phyloP scores from a whole-genome alignment of 2,113 vertebrate genomes.

The Hirundichthys speculiger region DNA sequence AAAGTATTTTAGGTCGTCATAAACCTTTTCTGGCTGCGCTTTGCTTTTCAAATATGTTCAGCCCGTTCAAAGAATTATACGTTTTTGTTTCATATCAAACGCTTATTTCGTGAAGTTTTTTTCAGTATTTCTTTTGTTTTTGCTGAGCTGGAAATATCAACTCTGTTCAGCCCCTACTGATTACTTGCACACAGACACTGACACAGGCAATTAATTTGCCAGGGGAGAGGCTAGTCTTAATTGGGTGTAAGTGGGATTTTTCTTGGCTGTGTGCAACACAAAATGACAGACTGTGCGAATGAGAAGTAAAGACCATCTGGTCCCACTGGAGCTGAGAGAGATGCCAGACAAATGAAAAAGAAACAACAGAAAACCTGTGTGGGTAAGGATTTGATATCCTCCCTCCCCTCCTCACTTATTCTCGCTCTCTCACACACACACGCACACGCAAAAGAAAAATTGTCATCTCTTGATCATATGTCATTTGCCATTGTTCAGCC shows the following conservation, averaged over 20 bases:
- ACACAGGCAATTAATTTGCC: conserved; percentile 73
- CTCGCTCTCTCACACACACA: conserved; percentile 13
- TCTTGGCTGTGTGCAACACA: conserved; percentile 67
- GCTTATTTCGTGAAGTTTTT: conserved; percentile 13
- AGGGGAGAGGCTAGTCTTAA: conserved; percentile 73
- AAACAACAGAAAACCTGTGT: conserved; percentile 68
- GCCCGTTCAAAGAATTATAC: too few species aligned
- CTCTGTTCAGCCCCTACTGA: conserved; percentile 61
- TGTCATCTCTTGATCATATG: conserved; percentile 47
- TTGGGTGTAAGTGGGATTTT: conserved; percentile 77
- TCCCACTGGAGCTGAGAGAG: conserved; percentile 66
- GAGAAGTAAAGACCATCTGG: conserved; percentile 77
- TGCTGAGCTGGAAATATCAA: conserved; percentile 62
- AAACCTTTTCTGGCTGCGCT: conserved; percentile 6
- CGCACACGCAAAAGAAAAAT: conserved; percentile 33
- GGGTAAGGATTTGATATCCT: conserved; percentile 25
- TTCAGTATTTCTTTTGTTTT: conserved; percentile 38
- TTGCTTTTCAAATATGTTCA: conserved; percentile 20
- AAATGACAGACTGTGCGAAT: conserved; percentile 73
- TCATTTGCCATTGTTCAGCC: conserved; percentile 48
- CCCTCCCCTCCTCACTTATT: conserved; percentile 6
- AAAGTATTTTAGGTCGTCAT: conserved; percentile 25
- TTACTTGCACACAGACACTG: conserved; percentile 65
- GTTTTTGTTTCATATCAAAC: conserved; percentile 20
- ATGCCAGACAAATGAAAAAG: conserved; percentile 72